A percentile compares a stretch with the other conserved stretches of the same genome.
These are phyloP conservation scores for Chaetodon auriga DNA, from an alignment of 2,113 vertebrate genomes.

Conservation along the genomic window DNA sequence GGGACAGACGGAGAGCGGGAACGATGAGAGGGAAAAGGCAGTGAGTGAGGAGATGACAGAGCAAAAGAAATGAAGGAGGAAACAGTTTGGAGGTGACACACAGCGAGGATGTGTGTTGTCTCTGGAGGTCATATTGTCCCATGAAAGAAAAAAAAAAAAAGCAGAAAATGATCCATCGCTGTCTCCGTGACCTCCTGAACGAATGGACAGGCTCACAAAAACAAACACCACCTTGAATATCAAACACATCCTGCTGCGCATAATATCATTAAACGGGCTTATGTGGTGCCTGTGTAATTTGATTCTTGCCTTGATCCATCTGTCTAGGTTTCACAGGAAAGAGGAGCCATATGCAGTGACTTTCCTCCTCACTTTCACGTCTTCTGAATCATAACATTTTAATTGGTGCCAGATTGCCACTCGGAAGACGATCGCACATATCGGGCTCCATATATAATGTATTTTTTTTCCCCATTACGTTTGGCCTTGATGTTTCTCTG, in stretches of 20 bases:
- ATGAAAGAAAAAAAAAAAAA: conserved; percentile 1
- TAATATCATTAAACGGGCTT: conserved; percentile 29
- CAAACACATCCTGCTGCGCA: conserved; percentile 46
- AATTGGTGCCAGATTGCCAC: conserved; percentile 33
- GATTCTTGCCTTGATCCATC: conserved; percentile 53
- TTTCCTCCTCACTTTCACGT: neutral
- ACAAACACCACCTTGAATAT: conserved; percentile 58
- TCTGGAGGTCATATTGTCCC: neutral
- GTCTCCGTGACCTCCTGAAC: conserved; percentile 23
- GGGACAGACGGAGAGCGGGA: neutral
- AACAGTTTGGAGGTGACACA: neutral
- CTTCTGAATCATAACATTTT: conserved; percentile 20
- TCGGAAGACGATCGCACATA: neutral
- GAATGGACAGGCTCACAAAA: conserved; percentile 26
- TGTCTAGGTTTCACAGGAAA: conserved; percentile 40
- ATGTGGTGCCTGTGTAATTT: conserved; percentile 39
- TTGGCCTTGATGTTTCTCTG: too few species aligned
- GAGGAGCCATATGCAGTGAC: conserved; percentile 25
- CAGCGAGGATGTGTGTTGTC: neutral
- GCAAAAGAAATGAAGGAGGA: neutral
- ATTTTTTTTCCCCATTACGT: neutral
- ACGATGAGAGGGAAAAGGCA: neutral
- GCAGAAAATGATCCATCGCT: neutral
- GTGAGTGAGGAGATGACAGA: neutral
- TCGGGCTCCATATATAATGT: neutral